These are phyloP conservation scores for Harpalus rubripes DNA, from an alignment of 2,888 invertebrate genomes.

Conservation along the genomic window DNA sequence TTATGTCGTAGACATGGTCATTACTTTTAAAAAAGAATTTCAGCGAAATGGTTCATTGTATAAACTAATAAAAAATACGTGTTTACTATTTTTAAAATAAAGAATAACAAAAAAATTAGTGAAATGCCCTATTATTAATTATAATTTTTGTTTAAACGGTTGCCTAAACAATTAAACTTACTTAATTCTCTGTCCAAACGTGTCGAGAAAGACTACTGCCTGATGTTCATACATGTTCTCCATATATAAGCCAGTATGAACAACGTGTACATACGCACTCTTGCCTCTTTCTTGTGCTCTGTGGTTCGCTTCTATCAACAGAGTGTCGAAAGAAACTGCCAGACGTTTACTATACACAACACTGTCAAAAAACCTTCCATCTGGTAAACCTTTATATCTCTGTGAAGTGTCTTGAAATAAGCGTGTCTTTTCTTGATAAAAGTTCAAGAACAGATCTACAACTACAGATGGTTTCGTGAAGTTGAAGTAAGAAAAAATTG, in stretches of 20 bases:
- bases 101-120: no score
- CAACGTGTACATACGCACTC: conserved; percentile 82
- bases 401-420: background rate
- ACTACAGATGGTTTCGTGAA: conserved; percentile 67
- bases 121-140: no score
- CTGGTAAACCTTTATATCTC: conserved; percentile 68
- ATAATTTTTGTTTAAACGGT: no score
- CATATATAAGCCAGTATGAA: conserved; percentile 80
- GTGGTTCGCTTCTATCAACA: conserved; percentile 82
- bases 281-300: conserved; percentile 79
- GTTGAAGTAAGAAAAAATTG: conserved; percentile 77
- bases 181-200: conserved; percentile 82
- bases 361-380: conserved; percentile 71
- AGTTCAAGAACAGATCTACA: conserved; percentile 68
- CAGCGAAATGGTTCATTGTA: no score
- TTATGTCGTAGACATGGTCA: no score
- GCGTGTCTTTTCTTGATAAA: conserved; percentile 69
- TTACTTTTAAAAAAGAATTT: no score
- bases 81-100: no score
- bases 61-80: no score
- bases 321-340: conserved; percentile 81
- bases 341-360: conserved; percentile 78
- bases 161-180: conserved; percentile 70
- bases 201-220: conserved; percentile 81
- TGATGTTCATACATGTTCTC: conserved; percentile 79